phyloP scores from a whole-genome alignment of 2,113 vertebrate genomes.

The Oreochromis tanganicae region DNA sequence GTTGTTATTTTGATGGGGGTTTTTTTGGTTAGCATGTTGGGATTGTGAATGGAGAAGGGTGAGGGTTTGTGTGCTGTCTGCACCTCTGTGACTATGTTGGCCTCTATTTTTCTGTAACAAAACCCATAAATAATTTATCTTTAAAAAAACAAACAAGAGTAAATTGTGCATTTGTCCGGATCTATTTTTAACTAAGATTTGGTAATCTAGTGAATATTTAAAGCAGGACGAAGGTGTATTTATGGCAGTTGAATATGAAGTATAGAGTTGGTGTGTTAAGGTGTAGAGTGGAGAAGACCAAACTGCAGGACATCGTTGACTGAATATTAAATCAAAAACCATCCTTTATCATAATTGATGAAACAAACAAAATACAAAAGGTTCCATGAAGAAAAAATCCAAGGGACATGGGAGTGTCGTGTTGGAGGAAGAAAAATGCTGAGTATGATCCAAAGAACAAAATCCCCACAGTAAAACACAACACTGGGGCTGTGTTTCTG shows the following conservation, averaged over 20 bases:
- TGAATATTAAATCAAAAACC: not conserved
- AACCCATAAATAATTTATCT: not conserved
- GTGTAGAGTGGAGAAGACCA: not conserved
- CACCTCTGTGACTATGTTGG: not conserved
- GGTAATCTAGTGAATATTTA: not conserved
- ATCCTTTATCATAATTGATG: not conserved
- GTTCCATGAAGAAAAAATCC: not conserved
- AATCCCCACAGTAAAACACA: not conserved
- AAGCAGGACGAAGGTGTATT: not conserved
- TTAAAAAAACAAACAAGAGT: not conserved
- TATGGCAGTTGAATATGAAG: not conserved
- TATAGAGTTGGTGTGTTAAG: not conserved
- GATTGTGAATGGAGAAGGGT: not conserved
- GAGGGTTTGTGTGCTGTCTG: not conserved
- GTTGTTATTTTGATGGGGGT: not conserved
- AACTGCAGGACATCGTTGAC: not conserved
- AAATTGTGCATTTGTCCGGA: not conserved
- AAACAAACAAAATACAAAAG: not conserved
- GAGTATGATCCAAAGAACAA: not conserved
- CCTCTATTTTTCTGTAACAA: not conserved
- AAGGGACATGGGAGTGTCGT: not conserved
- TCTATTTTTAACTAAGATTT: not conserved
- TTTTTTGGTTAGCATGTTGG: not conserved
- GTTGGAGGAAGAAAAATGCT: not conserved
- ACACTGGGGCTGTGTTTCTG: not conserved